phyloP scores from a whole-genome alignment of 2,797 vertebrate genomes.

The Novumbra hubbsi region DNA sequence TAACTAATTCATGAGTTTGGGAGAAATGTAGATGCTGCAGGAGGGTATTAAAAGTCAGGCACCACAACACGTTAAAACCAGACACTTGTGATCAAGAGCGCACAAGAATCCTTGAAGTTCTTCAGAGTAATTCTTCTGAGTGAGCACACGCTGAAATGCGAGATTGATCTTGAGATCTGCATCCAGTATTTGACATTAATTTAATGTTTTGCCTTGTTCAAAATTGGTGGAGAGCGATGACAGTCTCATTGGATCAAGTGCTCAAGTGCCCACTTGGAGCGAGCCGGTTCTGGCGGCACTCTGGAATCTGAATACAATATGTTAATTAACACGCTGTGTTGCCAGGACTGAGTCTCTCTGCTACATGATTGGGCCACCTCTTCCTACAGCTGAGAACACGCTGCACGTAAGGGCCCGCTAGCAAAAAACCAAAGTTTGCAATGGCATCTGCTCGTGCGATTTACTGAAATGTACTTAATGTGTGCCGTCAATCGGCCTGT shows the following conservation, averaged over 20 bases:
- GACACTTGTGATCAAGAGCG: too few species aligned
- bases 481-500: too few species aligned
- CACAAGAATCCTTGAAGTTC: neutral
- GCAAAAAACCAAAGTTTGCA: too few species aligned
- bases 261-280: neutral
- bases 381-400: too few species aligned
- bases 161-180: neutral
- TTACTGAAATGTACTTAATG: too few species aligned
- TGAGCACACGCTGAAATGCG: neutral
- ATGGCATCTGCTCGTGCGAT: too few species aligned
- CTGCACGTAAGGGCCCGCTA: too few species aligned
- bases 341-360: neutral
- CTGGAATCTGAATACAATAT: neutral
- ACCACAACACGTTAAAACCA: neutral
- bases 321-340: neutral
- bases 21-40: neutral
- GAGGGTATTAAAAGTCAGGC: neutral
- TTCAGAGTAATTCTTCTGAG: neutral
- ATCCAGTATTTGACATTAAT: neutral
- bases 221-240: neutral
- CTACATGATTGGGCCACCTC: neutral
- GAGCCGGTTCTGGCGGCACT: neutral
- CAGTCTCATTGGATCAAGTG: neutral
- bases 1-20: neutral
- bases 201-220: conserved; percentile 8